Percentiles rank a stretch among this genome's conserved stretches.
Evolutionary conservation across 2,888 invertebrate species (phyloP).

Genomic region (Hypolimnas misippus): DNA sequence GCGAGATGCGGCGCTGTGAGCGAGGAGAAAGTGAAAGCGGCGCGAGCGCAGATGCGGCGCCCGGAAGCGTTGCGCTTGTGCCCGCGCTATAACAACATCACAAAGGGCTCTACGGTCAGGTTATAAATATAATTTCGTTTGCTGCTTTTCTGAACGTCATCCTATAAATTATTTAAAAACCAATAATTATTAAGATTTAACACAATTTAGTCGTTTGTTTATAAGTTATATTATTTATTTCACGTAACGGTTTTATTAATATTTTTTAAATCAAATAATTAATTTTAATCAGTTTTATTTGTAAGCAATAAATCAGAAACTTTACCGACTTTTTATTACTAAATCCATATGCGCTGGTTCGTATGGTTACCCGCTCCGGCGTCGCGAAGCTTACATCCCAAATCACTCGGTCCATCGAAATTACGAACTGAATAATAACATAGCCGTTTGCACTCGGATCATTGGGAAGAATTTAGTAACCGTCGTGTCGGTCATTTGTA

Average conservation of each 20-base stretch:
- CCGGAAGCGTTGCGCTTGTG: constrained; percentile 72
- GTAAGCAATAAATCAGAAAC: constrained; percentile 57
- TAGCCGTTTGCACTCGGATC: constrained; percentile 25
- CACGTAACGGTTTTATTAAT: not conserved
- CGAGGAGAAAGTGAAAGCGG: constrained; percentile 81
- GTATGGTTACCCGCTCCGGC: constrained; percentile 50
- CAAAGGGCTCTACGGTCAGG: constrained; percentile 55
- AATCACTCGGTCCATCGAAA: constrained; percentile 41
- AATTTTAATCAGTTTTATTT: not conserved
- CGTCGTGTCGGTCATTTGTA: constrained; percentile 24
- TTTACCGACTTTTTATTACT: constrained; percentile 82
- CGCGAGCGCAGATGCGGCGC: constrained; percentile 76
- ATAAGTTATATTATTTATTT: too few species aligned
- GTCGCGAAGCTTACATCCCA: constrained; percentile 67
- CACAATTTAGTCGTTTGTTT: not conserved
- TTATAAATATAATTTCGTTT: constrained; percentile 30
- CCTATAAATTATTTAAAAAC: not conserved
- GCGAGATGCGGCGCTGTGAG: constrained; percentile 67
- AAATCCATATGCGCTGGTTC: constrained; percentile 78
- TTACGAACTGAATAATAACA: constrained; percentile 22
- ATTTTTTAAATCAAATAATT: not conserved
- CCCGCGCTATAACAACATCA: constrained; percentile 56
- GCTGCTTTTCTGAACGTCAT: constrained; percentile 10
- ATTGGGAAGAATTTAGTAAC: constrained; percentile 14
- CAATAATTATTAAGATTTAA: not conserved